phyloP scores from a whole-genome alignment of 1,140 invertebrate species.

The Polypedilum vanderplanki region DNA sequence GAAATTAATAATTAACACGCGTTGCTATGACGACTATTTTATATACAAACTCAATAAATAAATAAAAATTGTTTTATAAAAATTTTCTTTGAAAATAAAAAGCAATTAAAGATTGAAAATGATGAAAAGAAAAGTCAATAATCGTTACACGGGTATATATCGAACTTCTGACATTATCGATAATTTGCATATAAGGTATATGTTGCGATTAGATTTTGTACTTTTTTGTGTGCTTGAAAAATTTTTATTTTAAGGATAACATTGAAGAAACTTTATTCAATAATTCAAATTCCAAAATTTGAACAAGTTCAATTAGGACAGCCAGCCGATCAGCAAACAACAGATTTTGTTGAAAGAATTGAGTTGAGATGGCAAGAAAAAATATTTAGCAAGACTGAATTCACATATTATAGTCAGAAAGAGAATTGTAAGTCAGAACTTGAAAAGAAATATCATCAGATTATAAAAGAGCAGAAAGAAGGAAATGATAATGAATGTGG shows the following conservation, averaged over 20 bases:
- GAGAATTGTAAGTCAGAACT: neutral
- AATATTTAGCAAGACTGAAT: neutral
- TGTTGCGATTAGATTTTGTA: neutral
- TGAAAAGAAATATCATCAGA: neutral
- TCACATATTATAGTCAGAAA: neutral
- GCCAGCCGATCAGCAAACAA: neutral
- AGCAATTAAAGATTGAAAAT: neutral
- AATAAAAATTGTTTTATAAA: too few species aligned
- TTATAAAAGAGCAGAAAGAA: too few species aligned
- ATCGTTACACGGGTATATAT: slow-evolving; percentile 28
- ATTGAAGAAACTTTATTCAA: slow-evolving; percentile 15
- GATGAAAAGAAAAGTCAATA: slow-evolving; percentile 30
- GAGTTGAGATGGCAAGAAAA: neutral
- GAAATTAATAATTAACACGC: too few species aligned
- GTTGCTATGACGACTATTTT: too few species aligned
- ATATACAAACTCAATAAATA: too few species aligned
- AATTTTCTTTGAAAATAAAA: too few species aligned
- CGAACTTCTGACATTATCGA: slow-evolving; percentile 2
- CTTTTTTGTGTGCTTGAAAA: neutral
- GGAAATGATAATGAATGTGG: neutral
- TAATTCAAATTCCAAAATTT: slow-evolving; percentile 10
- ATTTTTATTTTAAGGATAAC: neutral
- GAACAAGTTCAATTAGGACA: slow-evolving; percentile 21
- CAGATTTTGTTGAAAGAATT: neutral
- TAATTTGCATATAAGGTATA: slow-evolving; percentile 8